Evolutionary conservation across 2,888 invertebrate genomes (phyloP).

Genomic region (Mesorhabditis spiculigera): DNA sequence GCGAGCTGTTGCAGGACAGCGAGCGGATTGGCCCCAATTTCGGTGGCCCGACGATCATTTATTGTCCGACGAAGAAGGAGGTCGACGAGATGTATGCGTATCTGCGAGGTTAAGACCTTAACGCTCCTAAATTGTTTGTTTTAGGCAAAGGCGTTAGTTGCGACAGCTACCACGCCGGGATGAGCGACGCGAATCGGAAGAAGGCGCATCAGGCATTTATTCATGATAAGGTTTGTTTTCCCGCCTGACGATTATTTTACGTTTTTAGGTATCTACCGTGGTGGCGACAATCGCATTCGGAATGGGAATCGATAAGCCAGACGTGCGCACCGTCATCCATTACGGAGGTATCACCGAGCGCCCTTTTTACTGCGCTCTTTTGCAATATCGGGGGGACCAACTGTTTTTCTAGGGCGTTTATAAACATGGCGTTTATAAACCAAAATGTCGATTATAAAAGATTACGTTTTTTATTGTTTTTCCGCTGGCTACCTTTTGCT

Average conservation of each 20-base stretch:
- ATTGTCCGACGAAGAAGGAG: conserved; percentile 69
- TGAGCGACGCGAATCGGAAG: conserved; percentile 64
- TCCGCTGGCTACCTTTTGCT: too few relatives aligned
- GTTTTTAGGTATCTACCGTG: conserved; percentile 45
- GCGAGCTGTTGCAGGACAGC: conserved; percentile 16
- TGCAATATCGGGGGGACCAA: too few relatives aligned
- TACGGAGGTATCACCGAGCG: conserved; percentile 64
- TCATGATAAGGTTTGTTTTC: conserved; percentile 63
- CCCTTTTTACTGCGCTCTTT: background rate
- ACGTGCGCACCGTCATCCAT: conserved; percentile 72
- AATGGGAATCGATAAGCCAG: conserved; percentile 66
- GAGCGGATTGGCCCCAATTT: conserved; percentile 26
- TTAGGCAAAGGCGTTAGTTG: conserved; percentile 30
- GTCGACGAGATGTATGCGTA: conserved; percentile 65
- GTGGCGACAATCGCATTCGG: conserved; percentile 65
- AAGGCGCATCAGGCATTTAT: conserved; percentile 69
- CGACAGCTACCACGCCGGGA: conserved; percentile 69
- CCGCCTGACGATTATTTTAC: background rate
- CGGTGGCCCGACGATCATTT: conserved; percentile 70
- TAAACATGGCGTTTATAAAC: too few relatives aligned
- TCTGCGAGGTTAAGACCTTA: conserved; percentile 50
- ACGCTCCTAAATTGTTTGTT: background rate
- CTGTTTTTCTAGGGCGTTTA: too few relatives aligned
- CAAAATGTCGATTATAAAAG: too few relatives aligned
- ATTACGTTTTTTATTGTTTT: too few relatives aligned